Evolutionary conservation across 2,797 vertebrate species (phyloP).

Genomic region (Micropoecilia bifurca): DNA sequence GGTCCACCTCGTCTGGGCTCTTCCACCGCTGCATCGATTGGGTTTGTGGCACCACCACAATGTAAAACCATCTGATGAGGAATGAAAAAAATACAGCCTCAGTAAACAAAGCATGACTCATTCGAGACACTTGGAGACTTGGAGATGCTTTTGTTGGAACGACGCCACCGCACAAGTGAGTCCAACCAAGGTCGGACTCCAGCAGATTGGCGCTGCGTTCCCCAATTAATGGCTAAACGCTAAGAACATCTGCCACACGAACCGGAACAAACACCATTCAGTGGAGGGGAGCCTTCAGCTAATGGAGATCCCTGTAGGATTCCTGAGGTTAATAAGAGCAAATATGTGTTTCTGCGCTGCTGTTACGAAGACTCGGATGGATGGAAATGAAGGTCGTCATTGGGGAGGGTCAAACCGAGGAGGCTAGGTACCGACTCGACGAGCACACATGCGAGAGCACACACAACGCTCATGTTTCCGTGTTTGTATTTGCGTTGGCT

Average conservation of each 20-base stretch:
- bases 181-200: conserved; percentile 59
- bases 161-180: conserved; percentile 47
- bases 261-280: conserved; percentile 66
- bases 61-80: conserved; percentile 93
- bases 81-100: conserved; percentile 44
- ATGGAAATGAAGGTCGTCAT: conserved; percentile 31
- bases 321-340: conserved; percentile 67
- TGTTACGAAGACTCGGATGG: conserved; percentile 33
- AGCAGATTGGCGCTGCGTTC: conserved; percentile 65
- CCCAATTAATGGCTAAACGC: conserved; percentile 76
- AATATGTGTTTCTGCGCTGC: conserved; percentile 30
- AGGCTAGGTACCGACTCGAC: conserved; percentile 15
- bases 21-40: conserved; percentile 80
- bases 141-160: conserved; percentile 39
- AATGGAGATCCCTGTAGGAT: conserved; percentile 59
- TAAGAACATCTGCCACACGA: conserved; percentile 74
- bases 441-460: conserved; percentile 10
- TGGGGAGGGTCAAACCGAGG: conserved; percentile 32
- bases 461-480: conserved; percentile 29
- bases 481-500: conserved; percentile 25
- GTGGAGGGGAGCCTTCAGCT: conserved; percentile 57
- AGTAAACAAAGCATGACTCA: conserved; percentile 41
- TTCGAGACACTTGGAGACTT: conserved; percentile 30
- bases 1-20: conserved; percentile 94
- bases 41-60: conserved; percentile 92